These are phyloP conservation scores for Sisyra nigra DNA, from an alignment of 2,888 invertebrate species.

Conservation along the genomic window DNA sequence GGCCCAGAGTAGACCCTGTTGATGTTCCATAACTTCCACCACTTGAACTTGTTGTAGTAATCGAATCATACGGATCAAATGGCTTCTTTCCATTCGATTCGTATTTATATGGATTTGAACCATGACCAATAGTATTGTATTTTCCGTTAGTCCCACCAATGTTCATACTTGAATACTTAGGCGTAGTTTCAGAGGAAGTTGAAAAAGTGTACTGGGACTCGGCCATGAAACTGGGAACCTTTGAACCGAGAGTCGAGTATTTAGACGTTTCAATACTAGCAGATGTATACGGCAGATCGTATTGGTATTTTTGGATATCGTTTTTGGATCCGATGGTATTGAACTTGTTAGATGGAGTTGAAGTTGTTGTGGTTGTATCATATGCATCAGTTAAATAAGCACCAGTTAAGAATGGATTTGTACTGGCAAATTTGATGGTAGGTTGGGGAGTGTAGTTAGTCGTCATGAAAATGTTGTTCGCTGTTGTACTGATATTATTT, in stretches of 20 bases:
- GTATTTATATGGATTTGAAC: not conserved
- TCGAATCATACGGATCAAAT: slow-evolving; percentile 11
- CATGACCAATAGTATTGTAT: slow-evolving; percentile 5
- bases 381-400: slow-evolving; percentile 20
- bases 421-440: slow-evolving; percentile 28
- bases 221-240: slow-evolving; percentile 1
- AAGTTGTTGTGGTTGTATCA: slow-evolving; percentile 3
- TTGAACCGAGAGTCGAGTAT: slow-evolving; percentile 20
- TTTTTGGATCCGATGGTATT: slow-evolving; percentile 23
- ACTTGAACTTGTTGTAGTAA: slow-evolving; percentile 18
- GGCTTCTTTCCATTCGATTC: not conserved
- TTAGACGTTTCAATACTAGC: slow-evolving; percentile 16
- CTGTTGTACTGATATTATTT: slow-evolving; percentile 22
- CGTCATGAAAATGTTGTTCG: slow-evolving; percentile 20
- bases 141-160: slow-evolving; percentile 1
- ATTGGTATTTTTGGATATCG: slow-evolving; percentile 17
- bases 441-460: slow-evolving; percentile 17
- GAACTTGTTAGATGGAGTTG: slow-evolving; percentile 17
- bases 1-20: slow-evolving; percentile 13
- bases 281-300: slow-evolving; percentile 8
- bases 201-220: slow-evolving; percentile 7
- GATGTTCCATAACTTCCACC: slow-evolving; percentile 15
- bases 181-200: slow-evolving; percentile 1
- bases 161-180: slow-evolving; percentile 1
- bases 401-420: slow-evolving; percentile 41